phyloP scores from a whole-genome alignment of 2,113 vertebrate genomes.

The Rhineura floridana region DNA sequence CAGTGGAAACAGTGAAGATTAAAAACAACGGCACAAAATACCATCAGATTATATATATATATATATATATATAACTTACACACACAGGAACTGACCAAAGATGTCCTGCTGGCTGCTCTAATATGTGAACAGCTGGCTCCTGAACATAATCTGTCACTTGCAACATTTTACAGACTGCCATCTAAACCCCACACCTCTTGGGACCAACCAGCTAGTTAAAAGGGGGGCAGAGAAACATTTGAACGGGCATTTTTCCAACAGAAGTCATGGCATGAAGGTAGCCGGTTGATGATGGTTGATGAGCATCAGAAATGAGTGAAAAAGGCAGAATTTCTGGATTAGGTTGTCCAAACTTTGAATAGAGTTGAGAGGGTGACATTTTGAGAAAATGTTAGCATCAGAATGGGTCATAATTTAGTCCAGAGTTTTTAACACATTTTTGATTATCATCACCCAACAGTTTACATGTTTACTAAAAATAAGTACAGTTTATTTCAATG shows the following conservation, averaged over 20 bases:
- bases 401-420: neutral
- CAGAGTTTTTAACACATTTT: neutral
- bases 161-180: constrained; percentile 39
- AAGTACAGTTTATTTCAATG: neutral
- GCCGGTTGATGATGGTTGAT: neutral
- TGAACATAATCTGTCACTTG: constrained; percentile 50
- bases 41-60: no score
- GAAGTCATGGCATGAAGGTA: neutral
- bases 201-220: neutral
- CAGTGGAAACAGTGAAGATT: constrained; percentile 57
- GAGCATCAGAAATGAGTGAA: neutral
- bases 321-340: neutral
- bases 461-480: neutral
- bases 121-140: constrained; percentile 57
- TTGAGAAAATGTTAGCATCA: neutral
- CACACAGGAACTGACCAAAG: constrained; percentile 36
- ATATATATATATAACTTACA: no score
- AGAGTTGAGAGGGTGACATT: neutral
- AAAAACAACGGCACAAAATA: constrained; percentile 64
- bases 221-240: constrained; percentile 6
- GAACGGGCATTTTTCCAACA: neutral
- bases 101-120: constrained; percentile 53
- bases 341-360: neutral
- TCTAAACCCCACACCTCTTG: constrained; percentile 23
- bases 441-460: neutral